Conservation (phyloP, 2,888 invertebrate species). For the Cheilosia scutellata region DNA sequence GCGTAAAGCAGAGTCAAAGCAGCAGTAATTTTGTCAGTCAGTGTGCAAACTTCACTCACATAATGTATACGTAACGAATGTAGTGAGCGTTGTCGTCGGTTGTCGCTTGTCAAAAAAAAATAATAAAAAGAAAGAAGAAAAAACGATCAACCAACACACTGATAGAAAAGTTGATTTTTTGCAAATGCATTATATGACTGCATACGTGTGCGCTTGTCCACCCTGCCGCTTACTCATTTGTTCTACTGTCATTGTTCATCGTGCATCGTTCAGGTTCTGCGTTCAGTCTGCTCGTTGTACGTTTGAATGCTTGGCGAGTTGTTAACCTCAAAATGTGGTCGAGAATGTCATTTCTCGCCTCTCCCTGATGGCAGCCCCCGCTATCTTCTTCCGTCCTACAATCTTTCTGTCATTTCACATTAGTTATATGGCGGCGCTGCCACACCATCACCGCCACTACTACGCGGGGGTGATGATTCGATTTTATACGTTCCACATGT, state of each 20-base stretch:
- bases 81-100: background rate
- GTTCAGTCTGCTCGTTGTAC: constrained; percentile 23
- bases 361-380: background rate
- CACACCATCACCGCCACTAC: constrained; percentile 19
- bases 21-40: constrained; percentile 45
- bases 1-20: constrained; percentile 51
- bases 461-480: constrained; percentile 54
- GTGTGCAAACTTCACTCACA: constrained; percentile 31
- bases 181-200: constrained; percentile 4
- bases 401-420: constrained; percentile 56
- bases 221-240: constrained; percentile 48
- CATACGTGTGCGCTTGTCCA: constrained; percentile 3
- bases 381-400: constrained; percentile 1
- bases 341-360: constrained; percentile 65
- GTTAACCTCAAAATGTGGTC: constrained; percentile 74
- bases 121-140: background rate
- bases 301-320: constrained; percentile 70
- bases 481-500: constrained; percentile 56
- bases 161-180: constrained; percentile 21
- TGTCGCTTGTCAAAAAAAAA: background rate
- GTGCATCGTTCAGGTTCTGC: constrained; percentile 24
- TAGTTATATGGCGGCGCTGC: constrained; percentile 49
- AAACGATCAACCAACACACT: constrained; percentile 12
- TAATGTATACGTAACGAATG: constrained; percentile 5
- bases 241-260: constrained; percentile 52